Evolutionary conservation across 2,797 vertebrate species (phyloP), one percentile per base, ranked within the genome.

Genomic region (Scolopax rusticola): DNA sequence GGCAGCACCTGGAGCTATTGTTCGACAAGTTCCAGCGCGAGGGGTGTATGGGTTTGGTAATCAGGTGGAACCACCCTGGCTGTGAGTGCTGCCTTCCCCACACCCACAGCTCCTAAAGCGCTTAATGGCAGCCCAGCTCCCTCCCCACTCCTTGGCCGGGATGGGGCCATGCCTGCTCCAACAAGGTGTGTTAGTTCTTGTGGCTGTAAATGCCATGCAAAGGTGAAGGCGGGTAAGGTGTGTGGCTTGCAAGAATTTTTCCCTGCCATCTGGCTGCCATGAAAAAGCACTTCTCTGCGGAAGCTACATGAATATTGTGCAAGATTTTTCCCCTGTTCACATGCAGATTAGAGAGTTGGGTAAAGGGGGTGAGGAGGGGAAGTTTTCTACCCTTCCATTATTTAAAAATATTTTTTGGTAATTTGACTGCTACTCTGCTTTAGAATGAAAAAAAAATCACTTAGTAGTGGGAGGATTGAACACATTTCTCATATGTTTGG

Each of bases 1-100:
- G 61, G 59, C 38, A 50, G 47, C 28, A 54, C 70, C 24, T 47
- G 56, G 84, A 61, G 19, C 48, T 79, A 51, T 17, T 63, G 63
- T 77, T 64, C 64, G 15, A 54, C 25, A 86, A 10, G 19, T 40
- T 68, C 45, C 20, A 7, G 12, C 10, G 2, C 2, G 6, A 77
- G 65, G 20, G 56, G 20, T 2, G 7, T 0, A 0, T 23, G 41
- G 23, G 8, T 57, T 47, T 67, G 68, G 68, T 12, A 20, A 27
- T 27, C 11, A 13, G 47, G 36, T 10, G 45, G 81, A 75, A 53
- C 11, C 5, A 12, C 38, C 48, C 38, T 76, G 50, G 17, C 30
- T n/a, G 15, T 45, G 54, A 30, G 61, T 36, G 28, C 75, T n/a
- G 45, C 38, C 23, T 23, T 60, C 27, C 51, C 17, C 27, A 14